phyloP scores from a whole-genome alignment of 2,113 vertebrate genomes.

The Microtus ochrogaster region DNA sequence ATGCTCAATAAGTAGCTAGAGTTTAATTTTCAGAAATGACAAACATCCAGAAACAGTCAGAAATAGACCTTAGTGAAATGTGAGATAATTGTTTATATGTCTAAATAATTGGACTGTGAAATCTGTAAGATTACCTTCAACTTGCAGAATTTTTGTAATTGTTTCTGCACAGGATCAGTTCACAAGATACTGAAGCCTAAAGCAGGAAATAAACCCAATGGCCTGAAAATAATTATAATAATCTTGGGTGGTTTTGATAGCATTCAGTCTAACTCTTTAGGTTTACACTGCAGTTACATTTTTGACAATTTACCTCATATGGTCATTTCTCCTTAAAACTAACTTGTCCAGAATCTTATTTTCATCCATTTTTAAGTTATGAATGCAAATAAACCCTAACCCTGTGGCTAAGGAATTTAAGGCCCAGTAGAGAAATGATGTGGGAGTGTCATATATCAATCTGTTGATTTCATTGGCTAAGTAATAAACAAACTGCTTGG shows the following conservation, averaged over 20 bases:
- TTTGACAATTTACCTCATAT: not conserved
- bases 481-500: no score
- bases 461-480: no score
- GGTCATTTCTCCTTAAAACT: slow-evolving; percentile 42
- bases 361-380: not conserved
- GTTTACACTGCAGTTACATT: not conserved
- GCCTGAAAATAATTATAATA: not conserved
- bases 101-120: slow-evolving; percentile 4
- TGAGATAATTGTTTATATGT: not conserved
- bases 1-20: not conserved
- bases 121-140: not conserved
- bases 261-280: not conserved
- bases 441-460: no score
- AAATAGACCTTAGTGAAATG: not conserved
- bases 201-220: slow-evolving; percentile 21
- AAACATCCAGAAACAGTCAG: not conserved
- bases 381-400: not conserved
- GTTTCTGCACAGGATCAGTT: not conserved
- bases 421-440: not conserved
- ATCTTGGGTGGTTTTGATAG: not conserved
- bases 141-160: slow-evolving; percentile 38
- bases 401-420: not conserved
- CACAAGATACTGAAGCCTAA: not conserved
- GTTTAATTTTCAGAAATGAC: not conserved
- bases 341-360: not conserved